A percentile compares a stretch with the other conserved stretches of the same genome.
Conservation (phyloP, 2,888 invertebrate genomes). For the Teleogryllus oceanicus region DNA sequence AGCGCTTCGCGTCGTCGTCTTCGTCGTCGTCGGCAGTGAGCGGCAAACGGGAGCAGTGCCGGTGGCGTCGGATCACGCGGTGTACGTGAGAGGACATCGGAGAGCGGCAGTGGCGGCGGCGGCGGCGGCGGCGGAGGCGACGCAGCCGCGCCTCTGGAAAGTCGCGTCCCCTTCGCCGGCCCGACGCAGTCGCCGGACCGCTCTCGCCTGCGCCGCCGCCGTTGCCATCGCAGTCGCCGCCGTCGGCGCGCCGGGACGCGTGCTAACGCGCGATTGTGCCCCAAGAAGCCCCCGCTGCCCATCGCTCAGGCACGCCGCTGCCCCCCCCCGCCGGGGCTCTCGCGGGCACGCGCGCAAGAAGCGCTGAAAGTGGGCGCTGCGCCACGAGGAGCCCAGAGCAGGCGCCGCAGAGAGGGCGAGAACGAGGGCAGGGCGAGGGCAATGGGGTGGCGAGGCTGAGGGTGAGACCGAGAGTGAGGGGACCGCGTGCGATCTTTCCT, state of each 20-base stretch:
- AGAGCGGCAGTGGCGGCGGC: neutral
- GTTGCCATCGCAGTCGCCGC: neutral
- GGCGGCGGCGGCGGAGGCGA: neutral
- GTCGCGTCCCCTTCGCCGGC: neutral
- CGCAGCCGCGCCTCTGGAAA: neutral
- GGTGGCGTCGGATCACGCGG: too few relatives aligned
- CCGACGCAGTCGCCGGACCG: neutral
- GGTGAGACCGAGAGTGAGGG: too few relatives aligned
- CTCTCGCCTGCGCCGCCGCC: neutral
- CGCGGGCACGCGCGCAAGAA: neutral
- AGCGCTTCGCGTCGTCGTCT: neutral
- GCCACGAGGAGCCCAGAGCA: too few relatives aligned
- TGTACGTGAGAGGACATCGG: neutral
- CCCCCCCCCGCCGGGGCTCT: neutral
- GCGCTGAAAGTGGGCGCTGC: neutral
- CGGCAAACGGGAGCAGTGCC: too few relatives aligned
- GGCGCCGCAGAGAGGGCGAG: too few relatives aligned
- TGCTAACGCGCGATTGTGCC: too few relatives aligned
- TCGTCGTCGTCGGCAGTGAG: too few relatives aligned
- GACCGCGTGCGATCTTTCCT: too few relatives aligned
- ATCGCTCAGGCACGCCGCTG: neutral
- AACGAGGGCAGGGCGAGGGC: too few relatives aligned
- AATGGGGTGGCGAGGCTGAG: too few relatives aligned
- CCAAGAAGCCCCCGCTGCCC: neutral
- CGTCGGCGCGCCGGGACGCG: too few relatives aligned